Evolutionary conservation across 2,888 invertebrate species (phyloP).

Genomic region (Hylaea fasciaria): DNA sequence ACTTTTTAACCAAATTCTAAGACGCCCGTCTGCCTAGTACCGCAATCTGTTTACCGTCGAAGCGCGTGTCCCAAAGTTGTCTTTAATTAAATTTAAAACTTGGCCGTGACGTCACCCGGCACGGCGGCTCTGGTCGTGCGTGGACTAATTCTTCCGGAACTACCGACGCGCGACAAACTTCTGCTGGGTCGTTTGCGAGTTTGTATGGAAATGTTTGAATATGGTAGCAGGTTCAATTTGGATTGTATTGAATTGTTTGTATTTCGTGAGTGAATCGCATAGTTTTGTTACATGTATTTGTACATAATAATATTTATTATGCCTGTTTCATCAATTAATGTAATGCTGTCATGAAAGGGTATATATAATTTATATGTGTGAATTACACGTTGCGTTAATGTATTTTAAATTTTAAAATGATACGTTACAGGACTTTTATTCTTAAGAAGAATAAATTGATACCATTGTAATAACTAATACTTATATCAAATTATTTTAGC

Average conservation of each 20-base stretch:
- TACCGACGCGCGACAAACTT: slow-evolving; percentile 17
- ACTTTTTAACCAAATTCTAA: not conserved
- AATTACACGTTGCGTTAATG: too few relatives aligned
- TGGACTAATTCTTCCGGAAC: slow-evolving; percentile 41
- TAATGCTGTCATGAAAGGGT: too few relatives aligned
- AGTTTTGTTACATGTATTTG: too few relatives aligned
- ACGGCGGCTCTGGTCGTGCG: slow-evolving; percentile 55
- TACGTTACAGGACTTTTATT: too few relatives aligned
- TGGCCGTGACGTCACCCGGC: slow-evolving; percentile 59
- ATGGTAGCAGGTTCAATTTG: not conserved
- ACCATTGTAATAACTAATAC: too few relatives aligned
- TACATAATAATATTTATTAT: too few relatives aligned
- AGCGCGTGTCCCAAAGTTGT: slow-evolving; percentile 65
- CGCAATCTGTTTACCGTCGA: slow-evolving; percentile 58
- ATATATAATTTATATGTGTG: too few relatives aligned
- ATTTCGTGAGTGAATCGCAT: too few relatives aligned
- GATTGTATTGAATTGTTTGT: not conserved
- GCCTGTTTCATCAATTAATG: too few relatives aligned
- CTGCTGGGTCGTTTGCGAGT: slow-evolving; percentile 12
- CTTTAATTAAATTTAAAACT: slow-evolving; percentile 82
- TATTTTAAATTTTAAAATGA: too few relatives aligned
- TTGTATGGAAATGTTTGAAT: slow-evolving; percentile 17
- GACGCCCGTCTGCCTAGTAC: slow-evolving; percentile 54
- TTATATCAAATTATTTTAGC: too few relatives aligned
- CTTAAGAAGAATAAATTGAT: too few relatives aligned